Conservation (phyloP, 2,797 vertebrate species). For the Coccyzus lansbergi region DNA sequence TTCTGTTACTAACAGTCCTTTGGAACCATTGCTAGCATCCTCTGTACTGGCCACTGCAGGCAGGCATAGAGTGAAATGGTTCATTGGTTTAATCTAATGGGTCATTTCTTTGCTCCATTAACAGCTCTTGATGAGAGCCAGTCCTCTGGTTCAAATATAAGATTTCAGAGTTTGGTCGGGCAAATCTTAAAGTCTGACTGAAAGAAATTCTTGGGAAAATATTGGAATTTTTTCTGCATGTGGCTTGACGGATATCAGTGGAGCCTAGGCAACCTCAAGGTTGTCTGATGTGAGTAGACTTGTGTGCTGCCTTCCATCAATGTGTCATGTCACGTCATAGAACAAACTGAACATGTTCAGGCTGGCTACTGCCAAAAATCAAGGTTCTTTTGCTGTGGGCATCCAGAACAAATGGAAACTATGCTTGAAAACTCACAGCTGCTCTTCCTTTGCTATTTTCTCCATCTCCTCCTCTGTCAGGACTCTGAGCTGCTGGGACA, state of each 20-base stretch:
- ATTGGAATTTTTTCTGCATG: not conserved
- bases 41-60: not conserved
- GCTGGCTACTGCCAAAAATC: constrained; percentile 32
- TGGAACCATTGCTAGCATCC: not conserved
- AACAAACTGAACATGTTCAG: constrained; percentile 17
- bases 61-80: not conserved
- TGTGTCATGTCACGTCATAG: not conserved
- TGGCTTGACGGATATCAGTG: not conserved
- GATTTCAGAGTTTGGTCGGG: not conserved
- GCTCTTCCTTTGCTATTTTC: constrained; percentile 27
- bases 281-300: not conserved
- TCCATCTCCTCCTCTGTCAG: constrained; percentile 20
- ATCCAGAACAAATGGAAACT: constrained; percentile 49
- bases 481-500: constrained; percentile 39
- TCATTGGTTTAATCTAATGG: not conserved
- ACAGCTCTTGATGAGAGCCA: not conserved
- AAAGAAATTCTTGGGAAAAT: not conserved
- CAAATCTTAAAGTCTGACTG: not conserved
- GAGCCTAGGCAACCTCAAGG: not conserved
- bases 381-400: constrained; percentile 6
- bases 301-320: not conserved
- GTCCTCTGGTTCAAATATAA: not conserved
- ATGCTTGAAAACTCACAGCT: constrained; percentile 61
- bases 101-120: not conserved
- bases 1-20: not conserved